phyloP scores from a whole-genome alignment of 2,113 vertebrate species.

The Campylomormyrus numenius region DNA sequence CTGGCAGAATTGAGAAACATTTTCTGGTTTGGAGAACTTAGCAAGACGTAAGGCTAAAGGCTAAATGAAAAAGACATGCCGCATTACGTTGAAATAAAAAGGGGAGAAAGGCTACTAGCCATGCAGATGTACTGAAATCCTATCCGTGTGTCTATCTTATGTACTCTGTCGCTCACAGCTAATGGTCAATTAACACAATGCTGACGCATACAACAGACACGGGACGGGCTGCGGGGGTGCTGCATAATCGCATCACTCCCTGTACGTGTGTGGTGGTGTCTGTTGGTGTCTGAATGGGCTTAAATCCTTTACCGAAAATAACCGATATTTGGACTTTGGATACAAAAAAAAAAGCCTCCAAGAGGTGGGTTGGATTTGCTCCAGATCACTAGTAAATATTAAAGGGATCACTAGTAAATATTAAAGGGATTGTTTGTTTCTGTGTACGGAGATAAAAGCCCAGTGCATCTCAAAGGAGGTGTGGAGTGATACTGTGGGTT shows the following conservation, averaged over 20 bases:
- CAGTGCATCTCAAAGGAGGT: background rate
- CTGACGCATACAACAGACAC: background rate
- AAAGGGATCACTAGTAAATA: background rate
- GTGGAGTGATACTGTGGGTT: background rate
- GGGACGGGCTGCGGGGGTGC: background rate
- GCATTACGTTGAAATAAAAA: background rate
- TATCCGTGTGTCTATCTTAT: background rate
- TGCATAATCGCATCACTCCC: background rate
- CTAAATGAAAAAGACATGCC: background rate
- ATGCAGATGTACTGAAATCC: background rate
- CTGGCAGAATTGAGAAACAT: background rate
- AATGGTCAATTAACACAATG: background rate
- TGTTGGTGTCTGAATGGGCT: background rate
- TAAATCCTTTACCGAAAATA: background rate
- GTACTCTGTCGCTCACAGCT: background rate
- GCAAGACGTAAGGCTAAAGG: background rate
- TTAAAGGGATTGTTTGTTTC: background rate
- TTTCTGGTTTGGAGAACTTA: background rate
- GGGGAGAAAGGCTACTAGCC: background rate
- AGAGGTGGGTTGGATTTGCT: background rate
- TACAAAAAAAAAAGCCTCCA: background rate
- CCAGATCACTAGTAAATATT: background rate
- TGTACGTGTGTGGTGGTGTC: background rate
- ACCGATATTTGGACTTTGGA: background rate
- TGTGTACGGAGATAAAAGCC: background rate